These are phyloP conservation scores for Helicoverpa assulta DNA, from an alignment of 2,888 invertebrate species.

Conservation along the genomic window DNA sequence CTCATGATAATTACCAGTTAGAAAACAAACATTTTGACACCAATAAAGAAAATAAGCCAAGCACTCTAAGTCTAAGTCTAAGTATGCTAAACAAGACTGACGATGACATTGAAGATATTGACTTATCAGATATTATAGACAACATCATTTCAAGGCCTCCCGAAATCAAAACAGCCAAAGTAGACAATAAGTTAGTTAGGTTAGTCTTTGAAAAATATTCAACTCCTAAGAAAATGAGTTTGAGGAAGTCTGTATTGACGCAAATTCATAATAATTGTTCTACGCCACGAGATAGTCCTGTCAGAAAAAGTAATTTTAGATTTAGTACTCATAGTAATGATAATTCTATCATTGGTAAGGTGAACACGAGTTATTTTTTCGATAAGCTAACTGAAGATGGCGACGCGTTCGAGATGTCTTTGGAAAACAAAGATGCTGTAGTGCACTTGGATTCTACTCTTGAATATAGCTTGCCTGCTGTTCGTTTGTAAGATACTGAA, in stretches of 20 bases:
- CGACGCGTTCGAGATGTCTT: constrained; percentile 92
- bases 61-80: constrained; percentile 57
- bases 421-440: constrained; percentile 79
- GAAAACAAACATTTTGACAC: constrained; percentile 33
- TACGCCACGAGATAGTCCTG: constrained; percentile 81
- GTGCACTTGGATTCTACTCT: constrained; percentile 75
- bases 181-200: constrained; percentile 79
- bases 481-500: constrained; percentile 67
- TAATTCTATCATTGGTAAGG: constrained; percentile 67
- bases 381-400: constrained; percentile 83
- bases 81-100: constrained; percentile 73
- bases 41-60: constrained; percentile 65
- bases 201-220: constrained; percentile 78
- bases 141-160: constrained; percentile 78
- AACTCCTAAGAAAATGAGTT: constrained; percentile 71
- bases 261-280: constrained; percentile 79
- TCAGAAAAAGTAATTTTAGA: constrained; percentile 56
- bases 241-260: constrained; percentile 68
- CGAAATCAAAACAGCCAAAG: constrained; percentile 73
- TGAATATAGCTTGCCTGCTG: constrained; percentile 81
- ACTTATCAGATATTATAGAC: constrained; percentile 83
- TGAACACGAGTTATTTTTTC: constrained; percentile 89
- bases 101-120: constrained; percentile 70
- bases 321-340: constrained; percentile 65
- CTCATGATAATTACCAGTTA: constrained; percentile 31